These are phyloP conservation scores for Arizona elegans DNA, from an alignment of 2,113 vertebrate genomes.

Conservation along the genomic window DNA sequence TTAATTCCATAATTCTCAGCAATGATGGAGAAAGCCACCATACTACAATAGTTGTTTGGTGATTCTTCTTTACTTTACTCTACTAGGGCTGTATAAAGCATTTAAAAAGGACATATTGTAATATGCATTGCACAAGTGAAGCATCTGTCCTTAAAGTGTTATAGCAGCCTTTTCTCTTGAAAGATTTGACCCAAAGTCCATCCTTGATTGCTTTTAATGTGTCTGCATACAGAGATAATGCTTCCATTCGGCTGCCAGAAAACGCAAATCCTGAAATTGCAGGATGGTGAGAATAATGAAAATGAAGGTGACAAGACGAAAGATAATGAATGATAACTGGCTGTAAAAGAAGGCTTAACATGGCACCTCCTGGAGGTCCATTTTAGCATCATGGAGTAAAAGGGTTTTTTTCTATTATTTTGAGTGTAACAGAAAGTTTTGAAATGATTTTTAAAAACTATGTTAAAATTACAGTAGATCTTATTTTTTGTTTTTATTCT, in stretches of 20 bases:
- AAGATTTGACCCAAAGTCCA: background rate
- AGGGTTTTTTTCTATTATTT: background rate
- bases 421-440: background rate
- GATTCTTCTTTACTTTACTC: background rate
- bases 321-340: background rate
- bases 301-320: background rate
- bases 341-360: background rate
- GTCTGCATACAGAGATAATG: background rate
- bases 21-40: background rate
- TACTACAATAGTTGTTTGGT: background rate
- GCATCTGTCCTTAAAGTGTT: background rate
- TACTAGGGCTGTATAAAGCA: background rate
- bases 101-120: background rate
- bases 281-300: background rate
- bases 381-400: background rate
- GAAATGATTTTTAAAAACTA: background rate
- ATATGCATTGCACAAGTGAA: background rate
- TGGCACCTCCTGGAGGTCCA: accelerated
- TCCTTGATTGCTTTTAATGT: background rate
- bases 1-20: background rate
- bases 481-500: background rate
- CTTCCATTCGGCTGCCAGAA: background rate
- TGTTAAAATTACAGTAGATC: background rate
- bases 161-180: background rate
- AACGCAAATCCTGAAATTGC: background rate